Conservation (phyloP, 2,797 vertebrate genomes). For the Hylomyscus alleni region DNA sequence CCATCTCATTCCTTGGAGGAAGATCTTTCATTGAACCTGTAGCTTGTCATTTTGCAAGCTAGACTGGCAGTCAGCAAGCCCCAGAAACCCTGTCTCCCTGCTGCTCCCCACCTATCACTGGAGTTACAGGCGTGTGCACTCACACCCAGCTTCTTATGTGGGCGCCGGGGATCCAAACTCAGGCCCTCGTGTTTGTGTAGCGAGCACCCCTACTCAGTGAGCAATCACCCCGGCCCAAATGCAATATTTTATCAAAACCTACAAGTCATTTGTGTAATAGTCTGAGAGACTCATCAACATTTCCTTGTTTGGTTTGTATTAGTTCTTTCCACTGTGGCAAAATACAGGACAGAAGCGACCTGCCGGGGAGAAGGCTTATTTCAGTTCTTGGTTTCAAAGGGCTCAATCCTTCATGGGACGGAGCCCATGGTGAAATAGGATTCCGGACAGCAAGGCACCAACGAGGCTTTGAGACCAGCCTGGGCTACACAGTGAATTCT, state of each 20-base stretch:
- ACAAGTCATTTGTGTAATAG: not conserved
- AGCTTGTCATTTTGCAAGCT: not conserved
- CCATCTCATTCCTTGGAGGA: not conserved
- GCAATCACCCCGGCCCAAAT: not conserved
- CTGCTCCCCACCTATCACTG: not conserved
- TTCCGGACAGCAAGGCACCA: not conserved
- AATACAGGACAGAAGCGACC: not conserved
- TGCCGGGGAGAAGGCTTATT: not conserved
- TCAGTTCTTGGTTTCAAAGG: not conserved
- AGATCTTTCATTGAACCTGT: not conserved
- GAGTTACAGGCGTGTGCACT: not conserved
- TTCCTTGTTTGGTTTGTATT: not conserved
- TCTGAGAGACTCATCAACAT: not conserved
- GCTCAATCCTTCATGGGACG: not conserved
- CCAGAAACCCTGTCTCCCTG: too few relatives aligned
- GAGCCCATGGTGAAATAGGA: not conserved
- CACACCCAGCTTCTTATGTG: not conserved
- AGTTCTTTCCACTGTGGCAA: not conserved
- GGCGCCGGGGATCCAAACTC: not conserved
- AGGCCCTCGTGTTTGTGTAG: not conserved
- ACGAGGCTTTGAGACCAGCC: not conserved
- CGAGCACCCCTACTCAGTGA: not conserved
- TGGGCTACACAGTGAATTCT: not conserved
- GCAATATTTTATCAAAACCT: not conserved
- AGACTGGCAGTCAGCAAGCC: not conserved